Conservation (phyloP, 2,113 vertebrate species). For the Elaphurus davidianus region DNA sequence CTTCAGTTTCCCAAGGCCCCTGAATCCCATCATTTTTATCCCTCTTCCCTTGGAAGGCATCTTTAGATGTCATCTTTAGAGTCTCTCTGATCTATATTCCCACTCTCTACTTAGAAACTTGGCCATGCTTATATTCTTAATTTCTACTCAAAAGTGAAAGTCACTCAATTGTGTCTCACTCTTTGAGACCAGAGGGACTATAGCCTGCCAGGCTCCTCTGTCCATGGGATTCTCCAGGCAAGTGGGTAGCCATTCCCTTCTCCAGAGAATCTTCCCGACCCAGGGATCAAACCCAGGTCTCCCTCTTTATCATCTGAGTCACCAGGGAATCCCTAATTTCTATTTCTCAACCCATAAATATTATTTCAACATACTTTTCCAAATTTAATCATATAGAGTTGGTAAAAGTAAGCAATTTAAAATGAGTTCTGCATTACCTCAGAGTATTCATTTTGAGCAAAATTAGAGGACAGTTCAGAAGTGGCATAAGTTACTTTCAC, state of each 20-base stretch:
- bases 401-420: not conserved
- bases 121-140: not conserved
- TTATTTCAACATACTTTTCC: not conserved
- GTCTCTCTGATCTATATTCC: not conserved
- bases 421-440: not conserved
- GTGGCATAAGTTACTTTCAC: not conserved
- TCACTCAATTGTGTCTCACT: too few species aligned
- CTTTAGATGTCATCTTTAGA: not conserved
- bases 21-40: not conserved
- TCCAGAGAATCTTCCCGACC: too few species aligned
- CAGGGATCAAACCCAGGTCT: too few species aligned
- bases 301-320: too few species aligned
- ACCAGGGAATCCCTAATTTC: not conserved
- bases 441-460: not conserved
- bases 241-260: too few species aligned
- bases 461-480: not conserved
- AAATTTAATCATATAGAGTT: not conserved
- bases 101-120: not conserved
- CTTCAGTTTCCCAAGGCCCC: not conserved
- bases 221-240: too few species aligned
- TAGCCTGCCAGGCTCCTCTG: too few species aligned
- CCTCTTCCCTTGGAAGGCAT: not conserved
- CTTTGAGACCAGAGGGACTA: too few species aligned
- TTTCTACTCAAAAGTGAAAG: not conserved
- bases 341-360: not conserved